Percentiles rank a stretch among this genome's conserved stretches.
Conservation (phyloP, 1,140 invertebrate species). For the Scaptomyza hsui region DNA sequence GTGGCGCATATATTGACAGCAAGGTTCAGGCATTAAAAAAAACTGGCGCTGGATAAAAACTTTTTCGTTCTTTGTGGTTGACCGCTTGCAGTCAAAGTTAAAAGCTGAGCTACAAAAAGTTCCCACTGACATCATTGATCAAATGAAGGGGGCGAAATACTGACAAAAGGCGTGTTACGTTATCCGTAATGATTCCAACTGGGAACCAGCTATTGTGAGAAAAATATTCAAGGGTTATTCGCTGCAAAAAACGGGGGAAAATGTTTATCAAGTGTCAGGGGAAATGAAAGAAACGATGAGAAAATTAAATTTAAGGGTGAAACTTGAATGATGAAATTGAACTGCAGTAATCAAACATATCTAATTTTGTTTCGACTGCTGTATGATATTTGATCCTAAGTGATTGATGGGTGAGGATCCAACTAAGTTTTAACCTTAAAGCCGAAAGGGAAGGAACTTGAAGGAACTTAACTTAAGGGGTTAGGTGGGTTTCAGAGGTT, state of each 20-base stretch:
- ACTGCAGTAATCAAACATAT: background rate
- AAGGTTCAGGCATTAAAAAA: constrained; percentile 28
- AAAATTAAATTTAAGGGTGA: constrained; percentile 1
- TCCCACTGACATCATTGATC: constrained; percentile 54
- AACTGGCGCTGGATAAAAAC: constrained; percentile 19
- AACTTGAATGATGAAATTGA: background rate
- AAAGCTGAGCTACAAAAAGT: constrained; percentile 44
- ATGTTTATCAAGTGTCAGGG: background rate
- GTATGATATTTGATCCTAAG: background rate
- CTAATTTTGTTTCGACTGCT: background rate
- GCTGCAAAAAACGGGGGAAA: background rate
- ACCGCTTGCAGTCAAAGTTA: constrained; percentile 55
- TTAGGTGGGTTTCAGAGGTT: too few species aligned
- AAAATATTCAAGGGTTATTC: constrained; percentile 8
- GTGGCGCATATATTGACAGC: constrained; percentile 3
- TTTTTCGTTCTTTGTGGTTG: constrained; percentile 53
- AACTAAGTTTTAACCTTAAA: too few species aligned
- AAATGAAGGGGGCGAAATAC: constrained; percentile 13
- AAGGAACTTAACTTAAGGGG: too few species aligned
- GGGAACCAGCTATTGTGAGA: background rate
- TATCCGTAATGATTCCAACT: constrained; percentile 31
- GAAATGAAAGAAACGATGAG: background rate
- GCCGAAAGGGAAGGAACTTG: too few species aligned
- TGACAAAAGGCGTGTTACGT: constrained; percentile 33
- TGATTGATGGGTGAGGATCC: background rate